Percentiles rank a stretch among this genome's conserved stretches.
Conservation (phyloP, 2,113 vertebrate species). For the Hyperopisus bebe region DNA sequence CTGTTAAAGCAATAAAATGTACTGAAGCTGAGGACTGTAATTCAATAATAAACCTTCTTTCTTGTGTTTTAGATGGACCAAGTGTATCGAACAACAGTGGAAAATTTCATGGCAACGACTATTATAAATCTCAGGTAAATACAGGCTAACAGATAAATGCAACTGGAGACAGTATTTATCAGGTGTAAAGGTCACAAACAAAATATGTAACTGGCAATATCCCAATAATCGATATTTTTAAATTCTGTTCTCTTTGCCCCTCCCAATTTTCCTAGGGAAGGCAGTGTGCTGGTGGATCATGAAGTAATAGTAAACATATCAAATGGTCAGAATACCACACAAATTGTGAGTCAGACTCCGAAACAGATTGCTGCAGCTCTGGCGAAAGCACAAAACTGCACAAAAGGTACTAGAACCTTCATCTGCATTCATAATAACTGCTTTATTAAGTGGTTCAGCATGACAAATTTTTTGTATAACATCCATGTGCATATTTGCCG, state of each 20-base stretch:
- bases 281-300: constrained; percentile 25
- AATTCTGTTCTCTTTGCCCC: not conserved
- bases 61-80: constrained; percentile 12
- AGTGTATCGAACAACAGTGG: not conserved
- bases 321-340: not conserved
- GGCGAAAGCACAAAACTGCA: fast-evolving
- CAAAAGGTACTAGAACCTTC: constrained; percentile 11
- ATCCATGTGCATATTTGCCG: not conserved
- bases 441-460: not conserved
- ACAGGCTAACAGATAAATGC: not conserved
- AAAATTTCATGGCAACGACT: not conserved
- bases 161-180: not conserved
- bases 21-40: not conserved
- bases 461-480: not conserved
- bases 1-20: not conserved
- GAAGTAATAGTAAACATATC: constrained; percentile 20
- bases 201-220: not conserved
- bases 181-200: not conserved
- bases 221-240: not conserved
- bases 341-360: not conserved
- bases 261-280: not conserved
- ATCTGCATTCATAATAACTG: not conserved
- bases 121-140: not conserved
- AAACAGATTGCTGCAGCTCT: not conserved
- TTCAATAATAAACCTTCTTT: not conserved